Evolutionary conservation across 2,888 invertebrate species (phyloP).

Genomic region (Cryptophagus acutangulus): DNA sequence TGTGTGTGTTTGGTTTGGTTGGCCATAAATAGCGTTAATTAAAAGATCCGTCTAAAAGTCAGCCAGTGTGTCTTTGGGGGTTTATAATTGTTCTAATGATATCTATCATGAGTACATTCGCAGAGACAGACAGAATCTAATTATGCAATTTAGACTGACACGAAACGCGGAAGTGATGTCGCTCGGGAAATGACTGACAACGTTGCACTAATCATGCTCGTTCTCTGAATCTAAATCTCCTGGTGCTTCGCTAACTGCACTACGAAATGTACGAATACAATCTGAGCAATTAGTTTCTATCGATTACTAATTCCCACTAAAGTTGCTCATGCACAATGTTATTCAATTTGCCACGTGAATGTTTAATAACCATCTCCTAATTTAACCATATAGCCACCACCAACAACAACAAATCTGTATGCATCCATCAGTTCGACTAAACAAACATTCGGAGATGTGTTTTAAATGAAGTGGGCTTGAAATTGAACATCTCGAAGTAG

Average conservation of each 20-base stretch:
- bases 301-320: no score
- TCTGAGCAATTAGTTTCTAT: conserved; percentile 35
- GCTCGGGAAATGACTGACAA: conserved; percentile 43
- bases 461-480: conserved; percentile 42
- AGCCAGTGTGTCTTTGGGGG: conserved; percentile 19
- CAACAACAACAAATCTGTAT: no score
- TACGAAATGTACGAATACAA: conserved; percentile 29
- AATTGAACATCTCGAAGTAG: conserved; percentile 44
- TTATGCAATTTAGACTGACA: conserved; percentile 45
- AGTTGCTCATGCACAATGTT: no score
- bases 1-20: background rate
- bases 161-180: conserved; percentile 35
- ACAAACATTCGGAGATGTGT: no score
- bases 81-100: conserved; percentile 42
- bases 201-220: conserved; percentile 40
- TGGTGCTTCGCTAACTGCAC: conserved; percentile 16
- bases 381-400: no score
- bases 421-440: no score
- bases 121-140: conserved; percentile 44
- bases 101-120: conserved; percentile 40
- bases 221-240: conserved; percentile 27
- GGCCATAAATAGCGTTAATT: conserved; percentile 2
- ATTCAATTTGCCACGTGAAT: no score
- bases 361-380: no score
- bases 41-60: background rate